Conservation (phyloP, 2,113 vertebrate species). For the Zapornia atra region DNA sequence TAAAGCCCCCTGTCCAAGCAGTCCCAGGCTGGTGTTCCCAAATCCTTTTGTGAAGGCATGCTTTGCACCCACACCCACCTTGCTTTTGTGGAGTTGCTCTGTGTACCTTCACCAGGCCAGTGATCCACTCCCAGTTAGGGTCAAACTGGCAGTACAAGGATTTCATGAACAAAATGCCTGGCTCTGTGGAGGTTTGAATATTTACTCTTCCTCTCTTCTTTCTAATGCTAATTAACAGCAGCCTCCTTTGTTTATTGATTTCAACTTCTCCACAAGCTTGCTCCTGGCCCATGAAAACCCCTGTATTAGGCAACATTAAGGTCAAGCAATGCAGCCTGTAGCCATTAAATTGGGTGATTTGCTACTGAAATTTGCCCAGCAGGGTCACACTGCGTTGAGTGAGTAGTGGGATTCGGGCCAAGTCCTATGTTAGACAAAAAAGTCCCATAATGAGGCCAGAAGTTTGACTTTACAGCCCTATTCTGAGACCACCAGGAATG, state of each 20-base stretch:
- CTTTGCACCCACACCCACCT: background rate
- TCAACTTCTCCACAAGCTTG: background rate
- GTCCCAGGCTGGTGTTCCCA: background rate
- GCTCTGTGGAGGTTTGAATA: background rate
- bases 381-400: background rate
- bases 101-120: background rate
- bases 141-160: background rate
- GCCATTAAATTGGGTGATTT: conserved; percentile 27
- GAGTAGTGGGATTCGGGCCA: conserved; percentile 24
- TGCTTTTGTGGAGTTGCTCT: background rate
- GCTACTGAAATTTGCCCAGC: conserved; percentile 42
- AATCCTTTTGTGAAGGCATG: background rate
- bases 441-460: conserved; percentile 1
- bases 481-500: conserved; percentile 46
- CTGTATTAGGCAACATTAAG: background rate
- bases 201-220: background rate
- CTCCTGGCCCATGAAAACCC: background rate
- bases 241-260: background rate
- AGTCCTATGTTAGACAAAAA: background rate
- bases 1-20: background rate
- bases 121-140: background rate
- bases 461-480: conserved; percentile 18
- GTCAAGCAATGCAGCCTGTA: background rate
- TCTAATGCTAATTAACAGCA: background rate
- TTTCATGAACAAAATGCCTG: background rate